Base-by-base conservation (phyloP, 2,113 vertebrate species). In the Furnarius figulus region DNA sequence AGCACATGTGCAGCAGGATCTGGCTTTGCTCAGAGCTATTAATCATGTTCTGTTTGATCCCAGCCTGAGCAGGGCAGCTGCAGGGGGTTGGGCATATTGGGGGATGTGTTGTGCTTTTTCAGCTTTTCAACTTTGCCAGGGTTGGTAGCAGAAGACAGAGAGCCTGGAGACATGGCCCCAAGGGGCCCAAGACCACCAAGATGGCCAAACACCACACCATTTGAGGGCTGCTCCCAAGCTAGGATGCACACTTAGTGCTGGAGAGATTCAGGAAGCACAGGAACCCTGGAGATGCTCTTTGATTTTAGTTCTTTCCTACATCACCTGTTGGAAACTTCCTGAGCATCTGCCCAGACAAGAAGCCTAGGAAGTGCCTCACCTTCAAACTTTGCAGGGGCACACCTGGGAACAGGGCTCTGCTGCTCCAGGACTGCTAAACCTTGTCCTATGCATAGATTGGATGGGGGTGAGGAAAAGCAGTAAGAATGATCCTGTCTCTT, bases 1-100 rank as follows among this genome's bases (percentile, higher is more conserved):
- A 87, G 67, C 70, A 70, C 87, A 31, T 8, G 7, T 55, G 59
- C 87, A 70, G 67, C 31, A 23, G 67, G 49, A 35, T 93, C 96
- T 96, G 96, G 96, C 85, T 96, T 97, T 96, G 67, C 87, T 97
- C 96, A 95, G 44, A 2, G 6, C 62, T 66, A 65, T 79, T 94
- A 90, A 77, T 76, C 0, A 0, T 55, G n/a, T 62, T 92, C 83
- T 76, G 71, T 93, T 96, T 97, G 95, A 95, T 97, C 86, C 83
- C 75, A 74, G 70, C 13, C 61, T 24, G 17, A 87, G 62, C 0
- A 1, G 61, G 58, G 52, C 5, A 5, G 71, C 77, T 94, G 78
- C 67, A 58, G 86, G 65, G 73, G 14, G 39, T 58, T 81, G 53
- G 50, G 47, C 1, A 0, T 46, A 30, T 6, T 0, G 0, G 56